These are phyloP conservation scores for Drosophila kepulauana DNA, from an alignment of 1,140 invertebrate genomes.

Conservation along the genomic window DNA sequence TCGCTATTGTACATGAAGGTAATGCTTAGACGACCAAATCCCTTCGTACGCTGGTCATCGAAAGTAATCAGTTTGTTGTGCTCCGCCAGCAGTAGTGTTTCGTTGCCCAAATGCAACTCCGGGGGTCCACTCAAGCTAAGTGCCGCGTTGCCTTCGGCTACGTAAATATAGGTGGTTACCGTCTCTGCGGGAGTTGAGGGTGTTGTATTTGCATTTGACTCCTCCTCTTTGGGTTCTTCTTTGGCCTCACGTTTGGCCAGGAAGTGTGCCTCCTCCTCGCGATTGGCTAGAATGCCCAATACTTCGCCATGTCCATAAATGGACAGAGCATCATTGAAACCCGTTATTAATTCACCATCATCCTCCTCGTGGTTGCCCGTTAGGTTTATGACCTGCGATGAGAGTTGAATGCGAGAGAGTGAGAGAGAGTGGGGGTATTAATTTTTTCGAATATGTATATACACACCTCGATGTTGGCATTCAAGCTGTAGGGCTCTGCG, in stretches of 20 bases:
- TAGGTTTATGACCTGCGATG: conserved; percentile 86
- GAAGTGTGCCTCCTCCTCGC: conserved; percentile 75
- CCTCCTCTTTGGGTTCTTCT: conserved; percentile 51
- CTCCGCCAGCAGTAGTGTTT: conserved; percentile 58
- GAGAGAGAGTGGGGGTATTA: background rate
- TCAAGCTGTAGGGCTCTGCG: conserved; percentile 86
- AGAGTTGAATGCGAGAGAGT: background rate
- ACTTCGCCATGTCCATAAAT: conserved; percentile 86
- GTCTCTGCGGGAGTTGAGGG: conserved; percentile 61
- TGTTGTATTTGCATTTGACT: conserved; percentile 40
- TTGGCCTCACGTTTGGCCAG: conserved; percentile 71
- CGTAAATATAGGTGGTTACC: conserved; percentile 69
- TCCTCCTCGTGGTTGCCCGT: conserved; percentile 86
- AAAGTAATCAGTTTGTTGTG: conserved; percentile 80
- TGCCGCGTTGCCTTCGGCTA: conserved; percentile 77
- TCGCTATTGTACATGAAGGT: conserved; percentile 70
- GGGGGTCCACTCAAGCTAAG: conserved; percentile 71
- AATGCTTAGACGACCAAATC: conserved; percentile 70
- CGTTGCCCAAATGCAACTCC: conserved; percentile 60
- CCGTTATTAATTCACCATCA: conserved; percentile 86
- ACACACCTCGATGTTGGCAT: conserved; percentile 81
- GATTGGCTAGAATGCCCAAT: conserved; percentile 86
- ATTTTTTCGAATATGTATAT: conserved; percentile 21
- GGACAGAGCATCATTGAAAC: conserved; percentile 86
- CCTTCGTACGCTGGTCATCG: conserved; percentile 71